Percentiles rank a stretch among this genome's conserved stretches.
These are phyloP conservation scores for Cheilosia pagana DNA, from an alignment of 2,888 invertebrate genomes.

Conservation along the genomic window DNA sequence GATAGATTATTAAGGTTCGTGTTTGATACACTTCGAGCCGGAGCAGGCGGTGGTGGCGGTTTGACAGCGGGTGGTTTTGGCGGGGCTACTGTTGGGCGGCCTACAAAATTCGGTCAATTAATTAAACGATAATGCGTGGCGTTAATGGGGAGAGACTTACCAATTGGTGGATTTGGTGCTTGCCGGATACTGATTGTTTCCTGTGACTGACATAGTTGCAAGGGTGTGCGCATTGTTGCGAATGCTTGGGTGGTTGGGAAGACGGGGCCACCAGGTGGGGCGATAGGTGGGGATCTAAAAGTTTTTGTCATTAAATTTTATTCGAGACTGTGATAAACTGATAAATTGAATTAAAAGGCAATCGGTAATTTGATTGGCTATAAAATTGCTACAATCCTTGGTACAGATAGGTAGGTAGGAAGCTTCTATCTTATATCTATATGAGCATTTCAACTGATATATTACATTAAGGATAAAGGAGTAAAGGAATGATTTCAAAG, in stretches of 20 bases:
- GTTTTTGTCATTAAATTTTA: not conserved
- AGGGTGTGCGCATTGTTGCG: conserved; percentile 82
- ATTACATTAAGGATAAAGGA: too few species aligned
- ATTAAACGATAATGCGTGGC: conserved; percentile 23
- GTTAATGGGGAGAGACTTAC: conserved; percentile 76
- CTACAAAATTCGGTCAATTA: conserved; percentile 75
- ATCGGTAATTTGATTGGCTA: conserved; percentile 1
- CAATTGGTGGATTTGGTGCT: conserved; percentile 82
- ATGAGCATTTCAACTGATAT: too few species aligned
- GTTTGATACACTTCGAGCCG: conserved; percentile 83
- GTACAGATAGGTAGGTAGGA: not conserved
- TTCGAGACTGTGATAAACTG: too few species aligned
- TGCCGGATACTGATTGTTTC: conserved; percentile 81
- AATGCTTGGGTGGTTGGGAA: conserved; percentile 82
- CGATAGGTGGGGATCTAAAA: conserved; percentile 82
- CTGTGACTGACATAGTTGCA: conserved; percentile 80
- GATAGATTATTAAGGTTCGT: conserved; percentile 81
- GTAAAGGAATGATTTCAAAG: too few species aligned
- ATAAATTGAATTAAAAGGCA: not conserved
- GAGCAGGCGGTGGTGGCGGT: conserved; percentile 83
- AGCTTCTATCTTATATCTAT: too few species aligned
- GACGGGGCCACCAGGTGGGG: conserved; percentile 79
- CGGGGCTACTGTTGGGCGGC: conserved; percentile 82
- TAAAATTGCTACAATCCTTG: not conserved
- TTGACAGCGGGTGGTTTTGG: conserved; percentile 81